Evolutionary conservation across 1,140 invertebrate genomes (phyloP).

Genomic region (Acromyrmex echinatior): DNA sequence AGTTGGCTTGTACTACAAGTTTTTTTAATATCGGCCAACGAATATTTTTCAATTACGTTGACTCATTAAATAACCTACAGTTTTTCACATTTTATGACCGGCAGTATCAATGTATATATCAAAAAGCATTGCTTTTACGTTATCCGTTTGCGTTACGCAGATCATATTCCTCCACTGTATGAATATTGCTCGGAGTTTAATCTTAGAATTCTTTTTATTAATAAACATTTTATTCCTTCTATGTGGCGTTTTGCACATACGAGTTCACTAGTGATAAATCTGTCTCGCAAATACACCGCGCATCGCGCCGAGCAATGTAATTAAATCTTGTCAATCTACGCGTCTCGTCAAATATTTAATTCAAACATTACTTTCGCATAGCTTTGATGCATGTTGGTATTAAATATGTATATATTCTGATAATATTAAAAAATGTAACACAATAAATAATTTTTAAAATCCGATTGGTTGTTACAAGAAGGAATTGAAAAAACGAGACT

Average conservation of each 20-base stretch:
- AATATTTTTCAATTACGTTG: not conserved
- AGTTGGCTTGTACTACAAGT: not conserved
- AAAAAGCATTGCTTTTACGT: not conserved
- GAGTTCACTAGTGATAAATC: constrained; percentile 20
- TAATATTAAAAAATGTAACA: constrained; percentile 6
- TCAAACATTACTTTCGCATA: constrained; percentile 27
- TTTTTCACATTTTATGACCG: not conserved
- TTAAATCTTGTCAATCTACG: constrained; percentile 54
- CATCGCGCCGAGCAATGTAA: constrained; percentile 27
- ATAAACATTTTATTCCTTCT: constrained; percentile 28
- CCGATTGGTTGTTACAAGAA: not conserved
- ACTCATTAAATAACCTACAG: not conserved
- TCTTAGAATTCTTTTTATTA: constrained; percentile 26
- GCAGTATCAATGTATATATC: not conserved
- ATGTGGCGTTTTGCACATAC: not conserved
- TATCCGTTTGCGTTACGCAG: not conserved
- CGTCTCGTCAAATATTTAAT: constrained; percentile 57
- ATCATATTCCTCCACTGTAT: not conserved
- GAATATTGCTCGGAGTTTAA: constrained; percentile 8
- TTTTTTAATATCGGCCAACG: not conserved
- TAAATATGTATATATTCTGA: not conserved
- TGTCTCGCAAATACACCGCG: constrained; percentile 15
- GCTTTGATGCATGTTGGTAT: constrained; percentile 37
- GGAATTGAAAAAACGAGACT: not conserved
- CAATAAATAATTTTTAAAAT: constrained; percentile 9